Evolutionary conservation across 2,113 vertebrate genomes (phyloP).

Genomic region (Thinocorus orbignyianus): DNA sequence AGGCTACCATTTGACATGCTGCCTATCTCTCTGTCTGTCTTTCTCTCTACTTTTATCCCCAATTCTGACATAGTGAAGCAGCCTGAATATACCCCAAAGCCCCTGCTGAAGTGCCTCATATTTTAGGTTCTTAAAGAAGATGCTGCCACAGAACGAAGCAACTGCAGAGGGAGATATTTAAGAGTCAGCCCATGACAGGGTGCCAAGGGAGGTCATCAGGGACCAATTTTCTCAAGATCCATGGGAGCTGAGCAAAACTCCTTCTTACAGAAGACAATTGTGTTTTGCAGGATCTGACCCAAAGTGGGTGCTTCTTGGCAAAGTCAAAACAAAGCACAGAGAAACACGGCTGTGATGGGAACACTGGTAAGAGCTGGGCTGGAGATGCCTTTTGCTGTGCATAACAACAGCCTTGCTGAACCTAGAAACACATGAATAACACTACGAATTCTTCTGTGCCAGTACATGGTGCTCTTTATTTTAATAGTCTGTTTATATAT

Average conservation of each 20-base stretch:
- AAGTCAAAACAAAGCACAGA: background rate
- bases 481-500: slow-evolving; percentile 52
- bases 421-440: slow-evolving; percentile 11
- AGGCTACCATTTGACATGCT: background rate
- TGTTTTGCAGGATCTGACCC: background rate
- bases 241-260: background rate
- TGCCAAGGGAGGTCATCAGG: background rate
- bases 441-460: background rate
- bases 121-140: background rate
- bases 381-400: background rate
- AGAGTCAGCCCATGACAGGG: background rate
- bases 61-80: background rate
- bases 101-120: background rate
- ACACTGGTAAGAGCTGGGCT: background rate
- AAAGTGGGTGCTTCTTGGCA: background rate
- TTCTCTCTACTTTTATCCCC: background rate
- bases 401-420: background rate
- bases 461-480: slow-evolving; percentile 46
- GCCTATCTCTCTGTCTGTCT: background rate
- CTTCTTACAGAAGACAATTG: background rate
- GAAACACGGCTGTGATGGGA: background rate
- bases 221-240: background rate
- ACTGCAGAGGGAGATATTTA: background rate
- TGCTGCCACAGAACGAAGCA: background rate
- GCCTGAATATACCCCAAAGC: background rate